These are phyloP conservation scores for Fissipunctia ypsillon DNA, from an alignment of 2,888 invertebrate species.

Conservation along the genomic window DNA sequence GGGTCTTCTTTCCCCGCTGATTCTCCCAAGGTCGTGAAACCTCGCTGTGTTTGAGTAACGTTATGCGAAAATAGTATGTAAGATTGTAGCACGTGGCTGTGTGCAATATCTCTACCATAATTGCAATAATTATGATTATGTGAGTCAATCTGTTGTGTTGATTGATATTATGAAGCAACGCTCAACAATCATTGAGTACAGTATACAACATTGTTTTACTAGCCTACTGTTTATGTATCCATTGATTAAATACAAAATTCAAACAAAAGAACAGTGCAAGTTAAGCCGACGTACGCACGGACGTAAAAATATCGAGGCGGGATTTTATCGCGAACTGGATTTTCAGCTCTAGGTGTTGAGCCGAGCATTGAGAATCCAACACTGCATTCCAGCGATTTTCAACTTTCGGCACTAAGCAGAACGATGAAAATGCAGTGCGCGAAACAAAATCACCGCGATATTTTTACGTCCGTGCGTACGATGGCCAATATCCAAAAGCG, in stretches of 20 bases:
- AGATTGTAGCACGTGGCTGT: not conserved
- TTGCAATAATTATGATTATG: not conserved
- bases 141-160: constrained; percentile 1
- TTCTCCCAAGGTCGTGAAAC: too few species aligned
- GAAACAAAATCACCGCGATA: too few species aligned
- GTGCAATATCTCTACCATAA: not conserved
- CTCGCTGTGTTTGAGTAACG: not conserved
- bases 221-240: not conserved
- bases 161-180: not conserved
- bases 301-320: too few species aligned
- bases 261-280: not conserved
- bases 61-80: not conserved
- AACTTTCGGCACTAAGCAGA: too few species aligned
- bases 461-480: too few species aligned
- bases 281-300: too few species aligned
- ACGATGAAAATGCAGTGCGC: too few species aligned
- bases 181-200: not conserved
- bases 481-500: constrained; percentile 18
- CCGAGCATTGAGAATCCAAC: too few species aligned
- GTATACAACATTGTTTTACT: not conserved
- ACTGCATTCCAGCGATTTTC: too few species aligned
- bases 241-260: not conserved
- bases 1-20: too few species aligned
- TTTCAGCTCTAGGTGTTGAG: too few species aligned
- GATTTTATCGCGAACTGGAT: too few species aligned